These are phyloP conservation scores for Merodon equestris DNA, from an alignment of 2,888 invertebrate species.

Conservation along the genomic window DNA sequence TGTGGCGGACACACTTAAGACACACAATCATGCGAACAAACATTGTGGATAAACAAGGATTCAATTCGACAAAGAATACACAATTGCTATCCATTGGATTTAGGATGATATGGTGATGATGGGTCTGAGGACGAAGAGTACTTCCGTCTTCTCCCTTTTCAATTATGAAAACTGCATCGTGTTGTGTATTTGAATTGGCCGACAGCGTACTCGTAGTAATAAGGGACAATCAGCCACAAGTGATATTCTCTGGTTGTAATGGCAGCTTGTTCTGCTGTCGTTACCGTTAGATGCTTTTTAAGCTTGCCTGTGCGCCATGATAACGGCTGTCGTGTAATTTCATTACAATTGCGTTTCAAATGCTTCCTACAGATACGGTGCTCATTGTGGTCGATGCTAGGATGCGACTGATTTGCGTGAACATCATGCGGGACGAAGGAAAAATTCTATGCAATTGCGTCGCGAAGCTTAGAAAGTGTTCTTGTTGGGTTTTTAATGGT, in stretches of 20 bases:
- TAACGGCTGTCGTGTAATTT: constrained; percentile 16
- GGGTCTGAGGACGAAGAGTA: too few species aligned
- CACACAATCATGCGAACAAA: too few species aligned
- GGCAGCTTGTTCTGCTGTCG: constrained; percentile 16
- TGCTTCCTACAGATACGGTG: constrained; percentile 19
- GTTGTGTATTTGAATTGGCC: constrained; percentile 10
- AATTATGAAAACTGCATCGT: constrained; percentile 22
- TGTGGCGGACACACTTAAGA: too few species aligned
- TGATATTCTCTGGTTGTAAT: constrained; percentile 34
- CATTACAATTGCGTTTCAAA: constrained; percentile 19
- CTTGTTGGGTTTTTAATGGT: too few species aligned
- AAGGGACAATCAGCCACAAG: constrained; percentile 14
- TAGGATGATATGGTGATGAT: too few species aligned
- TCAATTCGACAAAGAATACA: too few species aligned
- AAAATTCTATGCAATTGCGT: too few species aligned
- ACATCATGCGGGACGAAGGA: too few species aligned
- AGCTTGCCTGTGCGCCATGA: neutral
- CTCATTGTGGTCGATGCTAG: neutral
- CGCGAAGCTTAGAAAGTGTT: too few species aligned
- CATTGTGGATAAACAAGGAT: too few species aligned
- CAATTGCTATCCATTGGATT: too few species aligned
- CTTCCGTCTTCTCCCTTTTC: neutral
- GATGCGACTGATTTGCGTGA: neutral
- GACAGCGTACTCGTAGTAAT: constrained; percentile 4
- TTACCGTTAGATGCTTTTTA: constrained; percentile 10